These are phyloP conservation scores for Numenius arquata DNA, from an alignment of 2,113 vertebrate species.

Conservation along the genomic window DNA sequence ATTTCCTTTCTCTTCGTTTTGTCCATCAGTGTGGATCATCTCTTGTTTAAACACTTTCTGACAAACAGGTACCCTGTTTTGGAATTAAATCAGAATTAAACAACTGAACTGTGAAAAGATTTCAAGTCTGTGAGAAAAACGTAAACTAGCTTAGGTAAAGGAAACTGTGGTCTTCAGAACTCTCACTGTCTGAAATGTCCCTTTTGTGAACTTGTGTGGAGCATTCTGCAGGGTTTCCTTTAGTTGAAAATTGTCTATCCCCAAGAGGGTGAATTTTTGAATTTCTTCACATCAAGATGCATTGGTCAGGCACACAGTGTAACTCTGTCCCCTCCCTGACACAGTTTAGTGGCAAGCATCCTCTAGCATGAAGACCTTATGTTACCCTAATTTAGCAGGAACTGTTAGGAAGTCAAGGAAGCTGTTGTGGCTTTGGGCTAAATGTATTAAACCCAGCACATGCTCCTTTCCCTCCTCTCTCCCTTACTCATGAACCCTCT, in stretches of 20 bases:
- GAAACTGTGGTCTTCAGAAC: not conserved
- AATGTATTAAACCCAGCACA: not conserved
- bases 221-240: not conserved
- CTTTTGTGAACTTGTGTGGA: not conserved
- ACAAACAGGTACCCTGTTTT: not conserved
- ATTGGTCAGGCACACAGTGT: not conserved
- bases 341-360: not conserved
- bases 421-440: not conserved
- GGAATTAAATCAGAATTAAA: not conserved
- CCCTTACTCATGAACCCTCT: not conserved
- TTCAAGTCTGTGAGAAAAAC: not conserved
- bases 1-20: not conserved
- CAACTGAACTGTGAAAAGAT: not conserved
- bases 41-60: not conserved
- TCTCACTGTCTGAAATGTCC: accelerated
- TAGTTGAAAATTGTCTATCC: not conserved
- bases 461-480: not conserved
- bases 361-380: not conserved
- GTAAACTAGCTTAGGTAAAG: not conserved
- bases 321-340: not conserved
- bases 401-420: not conserved
- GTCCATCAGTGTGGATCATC: not conserved
- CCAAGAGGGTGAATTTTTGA: not conserved
- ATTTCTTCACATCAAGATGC: not conserved
- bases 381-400: not conserved